These are phyloP conservation scores for Rugalucina vietnamica DNA, from an alignment of 2,888 invertebrate genomes.

Conservation along the genomic window DNA sequence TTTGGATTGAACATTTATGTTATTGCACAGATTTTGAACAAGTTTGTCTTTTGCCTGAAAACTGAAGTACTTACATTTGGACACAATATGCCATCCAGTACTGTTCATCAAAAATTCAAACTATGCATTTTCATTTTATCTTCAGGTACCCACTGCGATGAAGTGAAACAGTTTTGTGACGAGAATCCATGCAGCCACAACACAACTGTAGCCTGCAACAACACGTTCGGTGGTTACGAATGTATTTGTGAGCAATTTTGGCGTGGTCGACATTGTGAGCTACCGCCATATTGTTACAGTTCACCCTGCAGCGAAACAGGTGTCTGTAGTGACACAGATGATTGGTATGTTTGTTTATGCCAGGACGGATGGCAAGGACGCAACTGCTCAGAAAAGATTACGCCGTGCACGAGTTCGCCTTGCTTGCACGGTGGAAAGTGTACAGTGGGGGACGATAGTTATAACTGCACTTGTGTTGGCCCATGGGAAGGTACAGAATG, in stretches of 20 bases:
- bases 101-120: no score
- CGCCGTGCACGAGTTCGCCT: conserved; percentile 53
- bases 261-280: conserved; percentile 42
- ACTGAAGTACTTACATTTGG: no score
- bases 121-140: no score
- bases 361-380: conserved; percentile 46
- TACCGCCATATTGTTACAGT: conserved; percentile 40
- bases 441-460: conserved; percentile 8
- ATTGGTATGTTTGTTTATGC: conserved; percentile 50
- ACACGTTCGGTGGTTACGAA: background rate
- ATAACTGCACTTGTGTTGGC: background rate
- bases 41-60: no score
- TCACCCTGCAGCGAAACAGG: conserved; percentile 43
- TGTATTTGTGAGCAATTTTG: background rate
- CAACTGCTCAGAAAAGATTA: conserved; percentile 39
- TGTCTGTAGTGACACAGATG: conserved; percentile 45
- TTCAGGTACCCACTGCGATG: background rate
- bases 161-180: conserved; percentile 2
- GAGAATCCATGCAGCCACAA: conserved; percentile 9
- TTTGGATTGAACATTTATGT: no score
- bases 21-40: no score
- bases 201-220: background rate
- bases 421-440: conserved; percentile 47
- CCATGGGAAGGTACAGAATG: conserved; percentile 51
- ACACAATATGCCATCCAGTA: no score